These are phyloP conservation scores for Smutsia gigantea DNA, from an alignment of 2,797 vertebrate species.

Conservation along the genomic window DNA sequence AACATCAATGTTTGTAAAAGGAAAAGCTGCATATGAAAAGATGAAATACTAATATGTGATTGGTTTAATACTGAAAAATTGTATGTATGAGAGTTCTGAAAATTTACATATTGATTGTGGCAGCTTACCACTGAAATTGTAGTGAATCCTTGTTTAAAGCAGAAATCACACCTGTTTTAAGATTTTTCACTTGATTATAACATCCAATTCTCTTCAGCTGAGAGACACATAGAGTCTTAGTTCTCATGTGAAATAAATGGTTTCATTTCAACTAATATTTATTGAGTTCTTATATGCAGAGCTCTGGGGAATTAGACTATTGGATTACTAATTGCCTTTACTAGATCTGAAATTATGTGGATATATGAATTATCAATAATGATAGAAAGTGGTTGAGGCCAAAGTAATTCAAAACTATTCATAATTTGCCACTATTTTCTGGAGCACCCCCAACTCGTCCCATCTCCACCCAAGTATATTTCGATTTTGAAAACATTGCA, in stretches of 20 bases:
- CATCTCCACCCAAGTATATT: neutral
- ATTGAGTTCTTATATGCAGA: slow-evolving; percentile 20
- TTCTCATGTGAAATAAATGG: slow-evolving; percentile 24
- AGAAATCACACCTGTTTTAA: slow-evolving; percentile 46
- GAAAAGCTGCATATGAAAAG: slow-evolving; percentile 10
- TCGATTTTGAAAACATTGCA: slow-evolving; percentile 42
- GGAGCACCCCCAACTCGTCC: neutral
- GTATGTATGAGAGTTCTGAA: slow-evolving; percentile 22
- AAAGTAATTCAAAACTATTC: neutral
- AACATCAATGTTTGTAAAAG: slow-evolving; percentile 32
- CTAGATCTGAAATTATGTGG: slow-evolving; percentile 10
- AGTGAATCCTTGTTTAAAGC: slow-evolving; percentile 32
- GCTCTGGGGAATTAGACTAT: neutral
- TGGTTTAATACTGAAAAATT: neutral
- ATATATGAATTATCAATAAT: neutral
- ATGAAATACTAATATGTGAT: neutral
- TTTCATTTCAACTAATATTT: slow-evolving; percentile 53
- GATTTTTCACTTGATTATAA: slow-evolving; percentile 45
- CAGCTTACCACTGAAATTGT: slow-evolving; percentile 11
- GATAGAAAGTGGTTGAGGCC: neutral
- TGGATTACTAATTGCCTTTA: slow-evolving; percentile 15
- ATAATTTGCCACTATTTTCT: neutral
- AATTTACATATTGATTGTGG: neutral
- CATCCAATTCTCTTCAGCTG: neutral
- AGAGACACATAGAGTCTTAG: neutral